Conservation (phyloP, 2,113 vertebrate species). For the Odobenus rosmarus region DNA sequence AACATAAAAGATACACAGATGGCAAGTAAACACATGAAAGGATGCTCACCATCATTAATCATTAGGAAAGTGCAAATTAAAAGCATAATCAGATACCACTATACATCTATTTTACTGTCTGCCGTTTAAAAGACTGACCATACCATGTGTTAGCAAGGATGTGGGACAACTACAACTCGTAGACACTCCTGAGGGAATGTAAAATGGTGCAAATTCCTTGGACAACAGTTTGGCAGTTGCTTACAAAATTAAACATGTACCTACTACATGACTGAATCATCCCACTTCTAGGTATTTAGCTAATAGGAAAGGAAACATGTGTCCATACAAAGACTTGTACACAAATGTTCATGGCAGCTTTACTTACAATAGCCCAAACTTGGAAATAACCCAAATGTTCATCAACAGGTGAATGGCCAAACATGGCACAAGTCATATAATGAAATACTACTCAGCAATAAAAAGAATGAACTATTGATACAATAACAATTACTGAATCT, state of each 20-base stretch:
- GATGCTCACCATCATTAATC: neutral
- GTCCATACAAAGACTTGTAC: neutral
- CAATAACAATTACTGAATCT: neutral
- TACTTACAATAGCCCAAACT: neutral
- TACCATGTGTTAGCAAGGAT: neutral
- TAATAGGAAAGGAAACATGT: neutral
- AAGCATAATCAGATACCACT: neutral
- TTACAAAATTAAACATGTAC: neutral
- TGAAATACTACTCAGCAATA: neutral
- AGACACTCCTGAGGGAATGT: neutral
- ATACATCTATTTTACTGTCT: neutral
- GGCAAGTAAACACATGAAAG: neutral
- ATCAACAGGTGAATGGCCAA: neutral
- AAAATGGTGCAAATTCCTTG: neutral
- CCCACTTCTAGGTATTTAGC: neutral
- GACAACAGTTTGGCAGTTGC: neutral
- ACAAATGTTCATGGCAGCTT: neutral
- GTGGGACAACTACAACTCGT: neutral
- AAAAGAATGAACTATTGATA: neutral
- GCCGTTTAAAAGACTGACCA: neutral
- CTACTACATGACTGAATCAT: neutral
- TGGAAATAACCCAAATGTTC: neutral
- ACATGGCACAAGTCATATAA: neutral
- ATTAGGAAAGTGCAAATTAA: conserved; percentile 31
- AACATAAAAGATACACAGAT: neutral